Conservation (phyloP, 1,140 invertebrate genomes). For the Sweltsa coloradensis region DNA sequence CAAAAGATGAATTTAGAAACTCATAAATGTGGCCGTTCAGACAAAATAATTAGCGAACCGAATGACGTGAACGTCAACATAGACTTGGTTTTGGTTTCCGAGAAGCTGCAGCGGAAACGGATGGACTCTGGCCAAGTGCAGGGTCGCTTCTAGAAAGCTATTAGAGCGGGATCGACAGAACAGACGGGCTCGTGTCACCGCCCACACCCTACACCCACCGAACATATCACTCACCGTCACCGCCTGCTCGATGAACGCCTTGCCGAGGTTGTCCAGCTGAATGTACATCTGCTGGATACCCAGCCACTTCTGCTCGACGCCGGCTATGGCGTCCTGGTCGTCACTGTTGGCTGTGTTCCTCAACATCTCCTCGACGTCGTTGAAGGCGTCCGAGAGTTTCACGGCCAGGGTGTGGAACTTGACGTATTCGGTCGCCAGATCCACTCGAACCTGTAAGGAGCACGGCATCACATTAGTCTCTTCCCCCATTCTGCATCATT, state of each 20-base stretch:
- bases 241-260: slow-evolving; percentile 53
- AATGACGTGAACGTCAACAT: too few relatives aligned
- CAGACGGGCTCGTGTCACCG: too few relatives aligned
- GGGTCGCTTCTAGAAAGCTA: too few relatives aligned
- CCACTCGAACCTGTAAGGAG: too few relatives aligned
- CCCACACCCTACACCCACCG: too few relatives aligned
- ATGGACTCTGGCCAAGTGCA: too few relatives aligned
- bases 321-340: slow-evolving; percentile 37
- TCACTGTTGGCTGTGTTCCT: slow-evolving; percentile 29
- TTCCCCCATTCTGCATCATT: slow-evolving; percentile 46
- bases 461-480: too few relatives aligned
- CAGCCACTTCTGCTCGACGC: slow-evolving; percentile 47
- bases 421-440: slow-evolving; percentile 49
- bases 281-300: slow-evolving; percentile 42
- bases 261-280: slow-evolving; percentile 45
- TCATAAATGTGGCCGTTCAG: slow-evolving; percentile 7
- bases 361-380: slow-evolving; percentile 46
- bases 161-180: too few relatives aligned
- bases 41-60: too few relatives aligned
- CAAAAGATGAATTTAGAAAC: slow-evolving; percentile 5
- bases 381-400: slow-evolving; percentile 49
- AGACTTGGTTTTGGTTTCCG: too few relatives aligned
- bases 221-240: slow-evolving; percentile 30
- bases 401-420: slow-evolving; percentile 60
- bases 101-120: too few relatives aligned